Conservation (phyloP, 2,888 invertebrate species). For the Frankliniella fusca region DNA sequence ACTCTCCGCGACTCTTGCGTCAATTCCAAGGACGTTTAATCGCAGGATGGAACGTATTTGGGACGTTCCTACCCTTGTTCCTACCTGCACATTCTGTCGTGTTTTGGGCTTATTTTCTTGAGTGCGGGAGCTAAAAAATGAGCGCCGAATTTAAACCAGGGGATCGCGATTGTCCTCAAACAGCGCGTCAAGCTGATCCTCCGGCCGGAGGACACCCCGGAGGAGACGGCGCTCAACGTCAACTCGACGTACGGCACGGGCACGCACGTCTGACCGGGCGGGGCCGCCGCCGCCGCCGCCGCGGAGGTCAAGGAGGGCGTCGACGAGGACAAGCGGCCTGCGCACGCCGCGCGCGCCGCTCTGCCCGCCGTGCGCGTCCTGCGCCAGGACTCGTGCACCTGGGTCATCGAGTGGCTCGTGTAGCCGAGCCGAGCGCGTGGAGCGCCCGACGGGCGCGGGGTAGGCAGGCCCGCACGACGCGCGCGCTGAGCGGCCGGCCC, state of each 20-base stretch:
- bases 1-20: too few species aligned
- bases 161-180: conserved; percentile 39
- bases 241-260: conserved; percentile 50
- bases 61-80: too few species aligned
- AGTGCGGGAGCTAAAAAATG: too few species aligned
- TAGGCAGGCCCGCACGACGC: too few species aligned
- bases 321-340: not conserved
- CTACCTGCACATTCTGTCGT: too few species aligned
- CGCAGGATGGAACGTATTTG: conserved; percentile 9
- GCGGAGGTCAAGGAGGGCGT: too few species aligned
- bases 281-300: not conserved
- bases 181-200: conserved; percentile 52
- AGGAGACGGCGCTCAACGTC: conserved; percentile 46
- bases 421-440: not conserved
- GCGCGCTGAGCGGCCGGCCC: too few species aligned
- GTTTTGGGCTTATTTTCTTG: too few species aligned
- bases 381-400: conserved; percentile 13
- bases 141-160: too few species aligned
- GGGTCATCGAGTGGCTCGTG: conserved; percentile 21
- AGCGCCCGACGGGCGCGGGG: not conserved
- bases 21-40: too few species aligned
- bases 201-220: conserved; percentile 49
- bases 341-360: not conserved
- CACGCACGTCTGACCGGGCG: conserved; percentile 51
- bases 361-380: not conserved